Evolutionary conservation across 1,140 invertebrate genomes (phyloP), one percentile per base, ranked within the genome.

Genomic region (Phthorimaea operculella): DNA sequence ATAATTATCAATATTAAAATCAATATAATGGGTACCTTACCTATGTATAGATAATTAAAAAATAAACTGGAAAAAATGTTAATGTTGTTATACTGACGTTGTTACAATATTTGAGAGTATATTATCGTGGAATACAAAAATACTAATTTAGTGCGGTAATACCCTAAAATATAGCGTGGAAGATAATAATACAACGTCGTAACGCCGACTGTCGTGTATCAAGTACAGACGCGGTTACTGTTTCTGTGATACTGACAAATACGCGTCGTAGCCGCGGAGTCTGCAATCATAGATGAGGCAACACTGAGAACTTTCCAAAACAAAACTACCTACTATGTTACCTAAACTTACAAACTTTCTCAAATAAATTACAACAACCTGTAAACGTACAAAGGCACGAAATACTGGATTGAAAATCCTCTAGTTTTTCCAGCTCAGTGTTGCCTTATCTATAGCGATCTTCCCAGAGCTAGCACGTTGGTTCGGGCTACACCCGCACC

Each of bases 21-120:
- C 63, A 63, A 66, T 72, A 72, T 67, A 63, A 66, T 64, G 68
- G 67, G 64, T 75, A 28, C 21, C 21, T n/a, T 28, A 28, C 21
- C 21, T 28, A 83, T 70, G 63, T 80, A 78, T 79, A 81, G 75
- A 76, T 76, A 72, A 76, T 66, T 59, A 56, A 63, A 59, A 70
- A 66, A 68, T 61, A 72, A 28, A 77, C 72, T 74, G 67, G 68
- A 72, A 75, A 70, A 70, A 80, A 81, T 79, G 79, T 85, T 85
- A 81, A 84, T 72, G 83, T 87, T 86, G 83, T 87, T 87, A 86
- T 87, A 83, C 75, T 78, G 75, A 86, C 85, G 79, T 86, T 86
- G 83, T 87, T 87, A 86, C 80, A 85, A 83, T 86, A 85, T 86
- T 86, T 86, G 85, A 86, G 82, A 86, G 82, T 83, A 82, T 84